Conservation (phyloP, 2,888 invertebrate genomes). For the Malachius bipustulatus region DNA sequence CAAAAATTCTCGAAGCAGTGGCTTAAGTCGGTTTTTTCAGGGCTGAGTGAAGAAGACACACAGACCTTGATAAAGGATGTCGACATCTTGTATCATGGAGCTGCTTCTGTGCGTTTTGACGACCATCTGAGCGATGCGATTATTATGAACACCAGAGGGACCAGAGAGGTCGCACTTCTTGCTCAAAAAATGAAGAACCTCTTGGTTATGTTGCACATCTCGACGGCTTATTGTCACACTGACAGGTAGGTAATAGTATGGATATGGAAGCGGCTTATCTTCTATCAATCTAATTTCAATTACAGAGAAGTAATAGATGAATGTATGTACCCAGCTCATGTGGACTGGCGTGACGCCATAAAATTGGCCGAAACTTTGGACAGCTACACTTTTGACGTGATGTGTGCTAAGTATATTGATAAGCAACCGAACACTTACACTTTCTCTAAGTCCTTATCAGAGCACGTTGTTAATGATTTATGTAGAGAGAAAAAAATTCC, state of each 20-base stretch:
- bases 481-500: slow-evolving; percentile 48
- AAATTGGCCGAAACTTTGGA: slow-evolving; percentile 51
- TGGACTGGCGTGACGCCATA: slow-evolving; percentile 58
- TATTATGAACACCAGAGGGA: slow-evolving; percentile 51
- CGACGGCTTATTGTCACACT: slow-evolving; percentile 79
- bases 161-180: slow-evolving; percentile 49
- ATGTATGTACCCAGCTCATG: slow-evolving; percentile 55
- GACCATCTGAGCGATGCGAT: slow-evolving; percentile 58
- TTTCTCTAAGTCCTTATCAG: slow-evolving; percentile 79
- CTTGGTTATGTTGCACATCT: slow-evolving; percentile 62
- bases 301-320: slow-evolving; percentile 68
- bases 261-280: too few species aligned
- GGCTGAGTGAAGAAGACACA: slow-evolving; percentile 41
- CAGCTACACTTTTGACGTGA: slow-evolving; percentile 40
- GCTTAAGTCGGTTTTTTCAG: slow-evolving; percentile 30
- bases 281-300: too few species aligned
- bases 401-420: slow-evolving; percentile 49
- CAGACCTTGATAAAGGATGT: slow-evolving; percentile 45
- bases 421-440: slow-evolving; percentile 83
- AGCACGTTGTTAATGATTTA: slow-evolving; percentile 59
- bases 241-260: too few species aligned
- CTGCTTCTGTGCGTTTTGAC: slow-evolving; percentile 76
- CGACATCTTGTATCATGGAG: slow-evolving; percentile 61
- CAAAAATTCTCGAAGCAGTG: slow-evolving; percentile 5
- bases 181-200: slow-evolving; percentile 43